phyloP scores from a whole-genome alignment of 1,140 invertebrate genomes.

The Brachionus koreanus region DNA sequence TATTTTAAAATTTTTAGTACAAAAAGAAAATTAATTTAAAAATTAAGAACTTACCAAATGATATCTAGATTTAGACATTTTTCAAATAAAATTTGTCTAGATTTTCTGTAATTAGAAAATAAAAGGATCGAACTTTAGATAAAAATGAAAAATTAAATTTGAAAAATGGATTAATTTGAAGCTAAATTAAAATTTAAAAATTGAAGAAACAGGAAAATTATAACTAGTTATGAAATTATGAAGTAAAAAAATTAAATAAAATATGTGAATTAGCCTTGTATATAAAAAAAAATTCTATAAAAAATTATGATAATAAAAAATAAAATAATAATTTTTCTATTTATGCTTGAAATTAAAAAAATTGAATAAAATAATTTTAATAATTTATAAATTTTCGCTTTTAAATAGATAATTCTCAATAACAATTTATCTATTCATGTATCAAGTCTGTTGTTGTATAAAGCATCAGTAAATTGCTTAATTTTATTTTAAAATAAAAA shows the following conservation, averaged over 20 bases:
- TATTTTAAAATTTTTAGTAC: not conserved
- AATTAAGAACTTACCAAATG: not conserved
- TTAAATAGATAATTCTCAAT: not conserved
- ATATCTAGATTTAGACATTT: constrained; percentile 28
- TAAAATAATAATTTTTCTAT: not conserved
- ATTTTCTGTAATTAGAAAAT: not conserved
- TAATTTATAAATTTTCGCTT: not conserved
- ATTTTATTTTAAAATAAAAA: too few relatives aligned
- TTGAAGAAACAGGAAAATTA: not conserved
- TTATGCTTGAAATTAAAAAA: not conserved
- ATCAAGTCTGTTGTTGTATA: too few relatives aligned
- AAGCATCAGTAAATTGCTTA: too few relatives aligned
- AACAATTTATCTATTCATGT: too few relatives aligned
- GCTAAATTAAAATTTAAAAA: not conserved
- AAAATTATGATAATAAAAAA: not conserved
- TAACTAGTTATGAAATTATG: not conserved
- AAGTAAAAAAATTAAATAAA: not conserved
- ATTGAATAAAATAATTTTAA: not conserved
- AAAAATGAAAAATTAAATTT: not conserved
- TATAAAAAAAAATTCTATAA: not conserved
- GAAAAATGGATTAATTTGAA: not conserved
- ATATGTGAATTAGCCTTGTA: not conserved
- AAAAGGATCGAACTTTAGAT: too few relatives aligned
- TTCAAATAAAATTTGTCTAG: not conserved
- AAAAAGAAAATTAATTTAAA: not conserved